Evolutionary conservation across 2,797 vertebrate species (phyloP), one percentile per base, ranked within the genome.

Genomic region (Poliocrania exsul): DNA sequence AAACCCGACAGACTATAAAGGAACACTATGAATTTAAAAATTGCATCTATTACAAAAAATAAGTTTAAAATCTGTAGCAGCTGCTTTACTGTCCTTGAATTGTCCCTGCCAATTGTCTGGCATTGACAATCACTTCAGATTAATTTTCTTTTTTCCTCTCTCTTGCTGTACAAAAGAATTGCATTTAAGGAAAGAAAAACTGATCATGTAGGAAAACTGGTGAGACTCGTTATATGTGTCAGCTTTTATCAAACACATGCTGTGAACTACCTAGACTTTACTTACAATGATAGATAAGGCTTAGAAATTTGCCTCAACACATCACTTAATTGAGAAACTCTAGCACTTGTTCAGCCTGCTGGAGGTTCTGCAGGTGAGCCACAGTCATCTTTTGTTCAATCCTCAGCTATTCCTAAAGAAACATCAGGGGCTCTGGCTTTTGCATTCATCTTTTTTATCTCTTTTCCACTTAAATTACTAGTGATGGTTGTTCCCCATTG

Each of bases 31-130:
- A 91, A 93, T 96, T 95, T 93, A 74, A 95, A 96, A 93, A 81
- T 75, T 0, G 0, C 8, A 57, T 89, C 69, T 69, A 56, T 90
- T 88, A 65, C 40, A 94, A 61, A 95, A 95, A 95, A 74, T 78
- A 87, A 92, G 60, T 92, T 94, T 86, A 62, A 94, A 94, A 94
- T 83, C 66, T 72, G 18, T 90, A 62, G 58, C 35, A 81, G 44
- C 50, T 89, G 50, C 57, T 91, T 92, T 78, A 13, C 47, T 93
- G 92, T 72, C 85, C 85, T 94, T 96, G 92, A 91, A 79, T 91
- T 88, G 84, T 89, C 88, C 75, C 86, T 91, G 85, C 33, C 79
- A 62, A 5, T 95, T 91, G 46, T 81, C 33, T 72, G 47, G 42
- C 85, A 65, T 33, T 88, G 72, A 88, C 69, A 54, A 38, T 93